Conservation (phyloP, 2,888 invertebrate species). For the Habrosyne pyritoides region DNA sequence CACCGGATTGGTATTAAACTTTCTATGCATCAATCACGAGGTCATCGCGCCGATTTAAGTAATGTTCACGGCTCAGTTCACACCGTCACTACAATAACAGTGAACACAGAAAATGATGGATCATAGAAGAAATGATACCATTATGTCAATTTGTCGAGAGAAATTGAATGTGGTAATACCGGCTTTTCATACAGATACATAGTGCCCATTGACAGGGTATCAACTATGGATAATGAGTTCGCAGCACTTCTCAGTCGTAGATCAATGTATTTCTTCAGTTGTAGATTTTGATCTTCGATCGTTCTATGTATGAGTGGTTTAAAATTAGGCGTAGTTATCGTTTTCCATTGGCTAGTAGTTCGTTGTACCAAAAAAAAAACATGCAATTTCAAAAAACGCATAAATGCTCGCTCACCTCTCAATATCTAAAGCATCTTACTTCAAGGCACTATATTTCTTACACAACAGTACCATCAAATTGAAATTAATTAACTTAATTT, state of each 20-base stretch:
- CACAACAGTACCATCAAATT: constrained; percentile 15
- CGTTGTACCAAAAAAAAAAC: no score
- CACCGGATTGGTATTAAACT: constrained; percentile 58
- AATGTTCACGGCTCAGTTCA: constrained; percentile 67
- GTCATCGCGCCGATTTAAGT: constrained; percentile 47
- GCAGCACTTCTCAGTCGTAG: no score
- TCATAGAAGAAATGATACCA: constrained; percentile 38
- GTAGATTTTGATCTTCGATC: no score
- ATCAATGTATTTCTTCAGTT: neutral
- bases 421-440: no score
- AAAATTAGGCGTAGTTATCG: no score
- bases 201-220: neutral
- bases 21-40: constrained; percentile 75
- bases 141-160: constrained; percentile 52
- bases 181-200: constrained; percentile 34
- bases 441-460: no score
- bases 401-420: no score
- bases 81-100: constrained; percentile 57
- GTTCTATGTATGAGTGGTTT: no score
- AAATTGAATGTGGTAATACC: constrained; percentile 34
- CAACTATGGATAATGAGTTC: no score
- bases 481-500: constrained; percentile 45
- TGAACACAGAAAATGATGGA: constrained; percentile 54
- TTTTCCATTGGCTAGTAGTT: no score
- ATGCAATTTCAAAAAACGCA: no score